Evolutionary conservation across 2,888 invertebrate species (phyloP), one percentile per base, ranked within the genome.

Genomic region (Eueremaeus valkanovi): DNA sequence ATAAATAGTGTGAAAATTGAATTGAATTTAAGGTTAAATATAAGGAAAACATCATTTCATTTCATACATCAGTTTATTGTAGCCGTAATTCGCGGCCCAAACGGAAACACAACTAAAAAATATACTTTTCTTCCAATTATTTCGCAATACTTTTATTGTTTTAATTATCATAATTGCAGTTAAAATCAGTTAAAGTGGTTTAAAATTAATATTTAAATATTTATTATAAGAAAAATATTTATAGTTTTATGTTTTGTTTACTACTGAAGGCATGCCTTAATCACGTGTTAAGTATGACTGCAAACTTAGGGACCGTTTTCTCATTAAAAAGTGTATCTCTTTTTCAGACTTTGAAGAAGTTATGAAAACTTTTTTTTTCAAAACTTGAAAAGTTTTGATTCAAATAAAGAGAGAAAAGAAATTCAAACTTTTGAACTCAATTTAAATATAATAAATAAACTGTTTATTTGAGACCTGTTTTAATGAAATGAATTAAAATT

Each of bases 121-220:
- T 0, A 88, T 83, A 0, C 92, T 90, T 82, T 95, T 95, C 82
- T 95, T 95, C 94, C 95, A 95, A 83, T 95, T 89, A 84, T 89
- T 91, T 81, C 91, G 84, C 66, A 93, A 83, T 3, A 88, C 88
- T 85, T 87, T 88, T 16, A 87, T 86, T 79, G 89, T 86, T 84
- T 88, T 90, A 21, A 72, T 24, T 21, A 75, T 31, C 68, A 68
- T 68, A n/a, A n/a, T 68, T 68, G 16, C 11, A 29, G 27, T 55
- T 27, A 55, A 24, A 24, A 29, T 16, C 9, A 29, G 3, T 61
- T 18, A n/a, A 63, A 29, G 18, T 63, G 55, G 21, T 24, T 55
- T 55, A 27, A 27, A 24, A 13, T 21, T 51, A 8, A 51, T n/a
- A 51, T 51, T 27, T 55, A 27, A 55, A 24, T 13, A 24, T 27